These are phyloP conservation scores for Eufriesea mexicana DNA, from an alignment of 1,140 invertebrate species.

Conservation along the genomic window DNA sequence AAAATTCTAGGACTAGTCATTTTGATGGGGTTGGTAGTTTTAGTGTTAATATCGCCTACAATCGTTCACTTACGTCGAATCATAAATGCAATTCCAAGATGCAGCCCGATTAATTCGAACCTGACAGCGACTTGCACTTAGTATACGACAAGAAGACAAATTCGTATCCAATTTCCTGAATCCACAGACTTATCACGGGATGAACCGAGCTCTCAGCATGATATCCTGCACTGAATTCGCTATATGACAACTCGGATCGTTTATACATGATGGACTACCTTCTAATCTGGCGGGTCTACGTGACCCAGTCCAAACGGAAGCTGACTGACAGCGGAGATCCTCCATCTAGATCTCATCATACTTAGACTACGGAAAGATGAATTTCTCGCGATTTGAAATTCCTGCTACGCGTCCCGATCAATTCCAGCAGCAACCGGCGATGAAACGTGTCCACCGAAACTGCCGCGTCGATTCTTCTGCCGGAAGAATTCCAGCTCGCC, in stretches of 20 bases:
- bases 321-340: not conserved
- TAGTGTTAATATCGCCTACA: too few relatives aligned
- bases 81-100: too few relatives aligned
- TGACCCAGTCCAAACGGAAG: not conserved
- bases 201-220: not conserved
- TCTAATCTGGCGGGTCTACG: not conserved
- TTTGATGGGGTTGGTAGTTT: too few relatives aligned
- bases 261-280: not conserved
- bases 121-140: too few relatives aligned
- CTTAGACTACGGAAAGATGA: not conserved
- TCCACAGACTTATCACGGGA: not conserved
- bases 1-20: too few relatives aligned
- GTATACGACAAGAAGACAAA: not conserved
- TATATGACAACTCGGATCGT: not conserved
- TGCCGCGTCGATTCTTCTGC: too few relatives aligned
- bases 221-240: not conserved
- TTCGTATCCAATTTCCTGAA: not conserved
- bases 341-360: not conserved
- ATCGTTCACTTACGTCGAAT: too few relatives aligned
- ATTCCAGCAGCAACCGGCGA: too few relatives aligned
- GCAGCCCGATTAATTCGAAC: too few relatives aligned
- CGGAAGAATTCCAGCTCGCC: not conserved
- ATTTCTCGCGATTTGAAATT: not conserved
- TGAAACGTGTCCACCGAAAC: not conserved
- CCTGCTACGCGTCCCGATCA: not conserved